phyloP scores from a whole-genome alignment of 2,888 invertebrate genomes.

The Corbicula japonica region DNA sequence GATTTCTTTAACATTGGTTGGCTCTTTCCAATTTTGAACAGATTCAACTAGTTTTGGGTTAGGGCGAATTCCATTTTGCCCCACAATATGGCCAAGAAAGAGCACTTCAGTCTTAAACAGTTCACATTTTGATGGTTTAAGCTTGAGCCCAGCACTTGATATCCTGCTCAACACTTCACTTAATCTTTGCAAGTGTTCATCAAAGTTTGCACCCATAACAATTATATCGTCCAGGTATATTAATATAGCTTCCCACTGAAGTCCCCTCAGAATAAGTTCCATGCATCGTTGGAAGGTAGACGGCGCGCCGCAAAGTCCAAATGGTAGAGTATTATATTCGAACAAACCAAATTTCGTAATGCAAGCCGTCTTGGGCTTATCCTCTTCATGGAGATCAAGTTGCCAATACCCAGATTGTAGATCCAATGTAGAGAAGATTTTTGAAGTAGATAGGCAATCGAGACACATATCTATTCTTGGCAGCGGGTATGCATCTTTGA shows the following conservation, averaged over 20 bases:
- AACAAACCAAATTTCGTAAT: constrained; percentile 54
- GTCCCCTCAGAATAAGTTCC: constrained; percentile 55
- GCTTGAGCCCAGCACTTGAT: constrained; percentile 38
- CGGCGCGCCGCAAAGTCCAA: constrained; percentile 65
- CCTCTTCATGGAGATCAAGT: constrained; percentile 41
- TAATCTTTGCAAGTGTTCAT: constrained; percentile 39
- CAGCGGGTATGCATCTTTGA: no score
- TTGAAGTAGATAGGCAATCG: no score
- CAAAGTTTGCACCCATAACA: constrained; percentile 43
- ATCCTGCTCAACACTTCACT: constrained; percentile 54
- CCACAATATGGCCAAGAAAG: constrained; percentile 54
- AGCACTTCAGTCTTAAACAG: constrained; percentile 27
- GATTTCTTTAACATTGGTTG: constrained; percentile 9
- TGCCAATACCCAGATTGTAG: constrained; percentile 62
- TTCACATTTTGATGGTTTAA: constrained; percentile 42
- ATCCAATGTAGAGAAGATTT: constrained; percentile 60
- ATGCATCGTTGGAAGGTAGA: constrained; percentile 68
- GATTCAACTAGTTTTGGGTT: constrained; percentile 32
- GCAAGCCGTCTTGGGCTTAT: constrained; percentile 64
- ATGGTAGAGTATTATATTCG: constrained; percentile 64
- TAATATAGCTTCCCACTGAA: constrained; percentile 50
- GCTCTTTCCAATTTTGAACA: constrained; percentile 38
- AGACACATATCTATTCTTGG: no score
- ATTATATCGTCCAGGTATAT: constrained; percentile 69
- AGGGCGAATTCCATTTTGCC: constrained; percentile 39